Conservation (phyloP, 2,113 vertebrate species). For the Actinemys pallida region DNA sequence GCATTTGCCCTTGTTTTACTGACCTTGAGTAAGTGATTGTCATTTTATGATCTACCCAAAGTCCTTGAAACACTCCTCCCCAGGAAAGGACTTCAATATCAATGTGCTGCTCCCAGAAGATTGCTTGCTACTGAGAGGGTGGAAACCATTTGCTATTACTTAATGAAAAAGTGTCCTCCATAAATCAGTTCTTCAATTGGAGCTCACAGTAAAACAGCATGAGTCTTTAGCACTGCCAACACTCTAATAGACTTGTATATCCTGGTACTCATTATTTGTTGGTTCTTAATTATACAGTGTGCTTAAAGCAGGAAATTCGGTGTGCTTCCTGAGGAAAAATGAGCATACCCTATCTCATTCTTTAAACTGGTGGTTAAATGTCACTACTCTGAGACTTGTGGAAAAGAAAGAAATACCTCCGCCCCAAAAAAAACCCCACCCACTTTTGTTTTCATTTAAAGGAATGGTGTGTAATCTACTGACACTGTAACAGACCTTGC, state of each 20-base stretch:
- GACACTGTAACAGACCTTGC: not conserved
- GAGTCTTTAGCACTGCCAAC: slow-evolving; percentile 74
- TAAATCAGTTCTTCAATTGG: slow-evolving; percentile 78
- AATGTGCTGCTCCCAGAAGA: slow-evolving; percentile 64
- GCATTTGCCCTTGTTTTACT: slow-evolving; percentile 50
- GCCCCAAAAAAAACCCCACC: too few relatives aligned
- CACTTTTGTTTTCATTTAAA: slow-evolving; percentile 28
- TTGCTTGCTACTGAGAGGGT: slow-evolving; percentile 69
- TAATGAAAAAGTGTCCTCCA: slow-evolving; percentile 76
- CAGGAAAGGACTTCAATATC: slow-evolving; percentile 60
- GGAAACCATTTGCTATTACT: slow-evolving; percentile 77
- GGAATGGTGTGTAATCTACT: not conserved
- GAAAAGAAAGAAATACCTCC: not conserved
- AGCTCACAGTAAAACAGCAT: slow-evolving; percentile 71
- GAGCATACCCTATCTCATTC: slow-evolving; percentile 37
- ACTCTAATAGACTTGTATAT: slow-evolving; percentile 76
- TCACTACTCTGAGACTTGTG: not conserved
- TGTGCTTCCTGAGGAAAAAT: slow-evolving; percentile 65
- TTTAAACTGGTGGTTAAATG: slow-evolving; percentile 25
- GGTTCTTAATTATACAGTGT: slow-evolving; percentile 72
- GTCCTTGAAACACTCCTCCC: slow-evolving; percentile 68
- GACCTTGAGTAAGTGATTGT: slow-evolving; percentile 69
- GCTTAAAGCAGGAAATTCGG: slow-evolving; percentile 73
- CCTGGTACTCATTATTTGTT: slow-evolving; percentile 73
- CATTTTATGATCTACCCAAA: slow-evolving; percentile 66